A percentile compares a stretch with the other conserved stretches of the same genome.
These are phyloP conservation scores for Stegophylla sp. DNA, from an alignment of 2,888 invertebrate species.

Conservation along the genomic window DNA sequence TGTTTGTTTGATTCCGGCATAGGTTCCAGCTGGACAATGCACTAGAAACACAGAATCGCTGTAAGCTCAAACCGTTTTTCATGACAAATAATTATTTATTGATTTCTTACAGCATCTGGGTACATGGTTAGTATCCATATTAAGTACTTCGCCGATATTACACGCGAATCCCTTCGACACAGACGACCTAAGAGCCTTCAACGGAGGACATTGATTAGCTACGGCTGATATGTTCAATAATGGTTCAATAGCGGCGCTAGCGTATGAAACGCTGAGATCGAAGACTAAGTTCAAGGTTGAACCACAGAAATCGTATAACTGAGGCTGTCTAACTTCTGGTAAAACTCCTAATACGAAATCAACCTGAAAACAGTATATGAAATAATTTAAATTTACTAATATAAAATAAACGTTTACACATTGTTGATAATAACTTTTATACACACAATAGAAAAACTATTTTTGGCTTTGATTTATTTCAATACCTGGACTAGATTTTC, in stretches of 20 bases:
- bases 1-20: slow-evolving; percentile 87
- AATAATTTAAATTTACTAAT: no score
- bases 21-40: slow-evolving; percentile 96
- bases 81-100: background rate
- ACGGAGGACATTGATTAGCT: slow-evolving; percentile 89
- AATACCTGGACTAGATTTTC: slow-evolving; percentile 80
- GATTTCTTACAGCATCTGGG: slow-evolving; percentile 84
- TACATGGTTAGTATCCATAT: slow-evolving; percentile 89
- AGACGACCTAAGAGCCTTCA: slow-evolving; percentile 83
- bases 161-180: slow-evolving; percentile 91
- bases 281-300: slow-evolving; percentile 92
- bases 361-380: slow-evolving; percentile 40
- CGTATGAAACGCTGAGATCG: slow-evolving; percentile 90
- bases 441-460: no score
- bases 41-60: slow-evolving; percentile 70
- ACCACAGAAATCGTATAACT: slow-evolving; percentile 92
- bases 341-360: slow-evolving; percentile 69
- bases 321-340: slow-evolving; percentile 87
- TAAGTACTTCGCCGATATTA: slow-evolving; percentile 83
- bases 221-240: slow-evolving; percentile 86
- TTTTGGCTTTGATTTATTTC: background rate
- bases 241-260: slow-evolving; percentile 87
- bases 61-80: background rate
- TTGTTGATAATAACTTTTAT: no score
- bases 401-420: no score